Evolutionary conservation across 2,888 invertebrate species (phyloP), one percentile per base, ranked within the genome.

Genomic region (Eupithecia dodoneata): DNA sequence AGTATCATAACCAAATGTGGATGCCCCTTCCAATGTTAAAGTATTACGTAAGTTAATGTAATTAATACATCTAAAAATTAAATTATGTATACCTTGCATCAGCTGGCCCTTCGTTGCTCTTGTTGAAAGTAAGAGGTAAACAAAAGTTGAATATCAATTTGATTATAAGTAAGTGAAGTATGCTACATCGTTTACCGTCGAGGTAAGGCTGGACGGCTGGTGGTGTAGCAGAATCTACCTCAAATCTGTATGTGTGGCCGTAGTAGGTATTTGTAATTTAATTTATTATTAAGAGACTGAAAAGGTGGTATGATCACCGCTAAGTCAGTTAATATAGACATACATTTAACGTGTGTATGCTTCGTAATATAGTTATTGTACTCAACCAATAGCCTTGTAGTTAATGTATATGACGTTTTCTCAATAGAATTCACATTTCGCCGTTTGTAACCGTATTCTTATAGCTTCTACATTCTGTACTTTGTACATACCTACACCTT

Each of bases 221-320:
- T n/a, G 55, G 72, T 72, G 74, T 30, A 66, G 66, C 79, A 73
- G 79, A 79, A 79, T 76, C 79, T 79, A 79, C 79, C 79, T 79
- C 79, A 75, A 76, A 47, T 70, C 74, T 74, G 18, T 74, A n/a
- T 80, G 73, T 76, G 75, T 78, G 75, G 75, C 75, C 76, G 74
- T 82, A 85, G 84, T 87, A 87, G 76, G 76, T 74, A 79, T 79
- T 74, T 76, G 76, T 79, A 79, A 79, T 80, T 80, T 78, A 80
- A 77, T 76, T 78, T 80, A 80, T 90, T 86, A 85, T 87, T 88
- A 91, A 86, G 93, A 94, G 94, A 95, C 94, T 94, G 94, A 94
- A 89, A 88, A 90, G 93, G 94, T 94, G 94, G 93, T 95, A 88
- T 91, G 87, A 95, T 94, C 94, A 93, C 94, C 92, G 91, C 88